Evolutionary conservation across 2,888 invertebrate genomes (phyloP).

Genomic region (Argyra leucocephala): DNA sequence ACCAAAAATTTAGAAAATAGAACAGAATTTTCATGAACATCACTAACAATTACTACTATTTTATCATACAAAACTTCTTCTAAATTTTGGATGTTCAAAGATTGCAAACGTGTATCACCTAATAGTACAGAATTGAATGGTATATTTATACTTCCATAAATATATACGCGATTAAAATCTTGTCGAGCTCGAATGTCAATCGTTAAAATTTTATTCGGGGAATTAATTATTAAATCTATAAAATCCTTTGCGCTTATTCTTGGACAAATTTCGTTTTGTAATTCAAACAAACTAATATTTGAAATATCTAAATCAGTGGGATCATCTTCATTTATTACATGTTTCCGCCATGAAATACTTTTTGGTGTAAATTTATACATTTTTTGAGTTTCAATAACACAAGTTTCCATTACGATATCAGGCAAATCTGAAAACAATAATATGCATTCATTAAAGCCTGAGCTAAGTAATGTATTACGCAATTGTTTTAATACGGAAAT

Average conservation of each 20-base stretch:
- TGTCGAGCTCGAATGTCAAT: slow-evolving; percentile 55
- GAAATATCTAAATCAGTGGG: slow-evolving; percentile 49
- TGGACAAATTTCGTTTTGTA: slow-evolving; percentile 68
- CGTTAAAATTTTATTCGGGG: slow-evolving; percentile 48
- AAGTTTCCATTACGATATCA: slow-evolving; percentile 89
- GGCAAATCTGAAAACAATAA: slow-evolving; percentile 96
- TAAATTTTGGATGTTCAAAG: slow-evolving; percentile 55
- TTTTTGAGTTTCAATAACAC: slow-evolving; percentile 77
- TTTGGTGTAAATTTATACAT: slow-evolving; percentile 75
- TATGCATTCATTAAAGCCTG: slow-evolving; percentile 97
- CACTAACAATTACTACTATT: slow-evolving; percentile 68
- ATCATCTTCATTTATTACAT: slow-evolving; percentile 50
- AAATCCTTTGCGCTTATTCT: slow-evolving; percentile 80
- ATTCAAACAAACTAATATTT: slow-evolving; percentile 56
- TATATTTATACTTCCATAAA: slow-evolving; percentile 77
- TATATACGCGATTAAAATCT: slow-evolving; percentile 62
- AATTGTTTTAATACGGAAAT: slow-evolving; percentile 85
- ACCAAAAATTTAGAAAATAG: slow-evolving; percentile 78
- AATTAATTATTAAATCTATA: slow-evolving; percentile 58
- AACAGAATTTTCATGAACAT: slow-evolving; percentile 66
- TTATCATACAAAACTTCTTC: slow-evolving; percentile 51
- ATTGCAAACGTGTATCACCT: slow-evolving; percentile 59
- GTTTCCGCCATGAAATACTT: slow-evolving; percentile 76
- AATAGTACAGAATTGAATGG: slow-evolving; percentile 73
- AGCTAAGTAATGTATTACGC: slow-evolving; percentile 68